Base-by-base conservation (phyloP, 1,140 invertebrate genomes). In the Formica selysi region DNA sequence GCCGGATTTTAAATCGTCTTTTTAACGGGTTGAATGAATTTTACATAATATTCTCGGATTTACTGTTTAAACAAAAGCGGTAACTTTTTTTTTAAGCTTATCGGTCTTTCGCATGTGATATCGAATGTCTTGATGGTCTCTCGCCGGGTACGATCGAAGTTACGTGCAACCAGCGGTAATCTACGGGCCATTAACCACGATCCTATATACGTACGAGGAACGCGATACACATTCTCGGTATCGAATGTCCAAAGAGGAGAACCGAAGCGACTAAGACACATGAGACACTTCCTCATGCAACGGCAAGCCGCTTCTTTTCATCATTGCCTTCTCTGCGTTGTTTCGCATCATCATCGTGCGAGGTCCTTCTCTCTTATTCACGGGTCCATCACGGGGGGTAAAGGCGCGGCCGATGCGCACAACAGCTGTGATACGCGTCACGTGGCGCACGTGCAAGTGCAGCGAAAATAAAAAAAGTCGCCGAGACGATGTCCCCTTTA, bases 181-280 rank as follows among this genome's bases (percentile, higher is more conserved):
- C 93, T 92, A 94, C 91, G 90, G 91, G 87, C 93, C 94, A 95
- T 95, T 95, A 95, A 92, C 91, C 85, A 89, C 91, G 90, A 91
- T 91, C 90, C 89, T 88, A 87, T 65, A 86, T 86, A 86, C 51
- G 29, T 81, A 81, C 79, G 79, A 86, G 78, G 90, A 92, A 94
- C 93, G 93, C 93, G 93, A 95, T 93, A 93, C 91, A 91, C 90
- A 91, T 92, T 93, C 90, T 88, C 76, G 92, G 91, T 94, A 93
- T 94, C 94, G 91, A 91, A 91, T 94, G 90, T 94, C 94, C 88
- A 87, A 36, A 38, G 83, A 8, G 89, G 68, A 87, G 86, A 87
- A 90, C 79, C 86, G 91, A 87, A 90, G 85, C 79, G 90, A 93
- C 92, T 93, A 92, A 87, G 94, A 93, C 91, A 95, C 90, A 92